Evolutionary conservation across 2,797 vertebrate species (phyloP).

Genomic region (Podarcis siculus): DNA sequence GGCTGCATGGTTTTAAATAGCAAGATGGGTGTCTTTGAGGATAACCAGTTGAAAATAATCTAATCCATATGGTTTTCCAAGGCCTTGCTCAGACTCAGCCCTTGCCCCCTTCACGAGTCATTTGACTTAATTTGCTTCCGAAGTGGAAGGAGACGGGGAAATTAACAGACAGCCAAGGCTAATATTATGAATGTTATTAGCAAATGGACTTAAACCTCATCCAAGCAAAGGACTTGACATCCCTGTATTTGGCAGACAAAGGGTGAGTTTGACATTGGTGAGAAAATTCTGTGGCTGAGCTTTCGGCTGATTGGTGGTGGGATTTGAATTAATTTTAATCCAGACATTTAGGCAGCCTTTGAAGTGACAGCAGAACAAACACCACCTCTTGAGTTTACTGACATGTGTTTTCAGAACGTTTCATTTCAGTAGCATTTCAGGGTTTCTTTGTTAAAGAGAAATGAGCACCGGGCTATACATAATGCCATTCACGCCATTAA

Average conservation of each 20-base stretch:
- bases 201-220: conserved; percentile 40
- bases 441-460: neutral
- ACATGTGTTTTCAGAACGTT: neutral
- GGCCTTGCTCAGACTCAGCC: conserved; percentile 28
- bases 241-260: neutral
- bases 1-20: conserved; percentile 71
- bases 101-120: conserved; percentile 46
- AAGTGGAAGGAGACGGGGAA: conserved; percentile 12
- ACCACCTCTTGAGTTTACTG: neutral
- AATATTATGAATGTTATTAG: conserved; percentile 59
- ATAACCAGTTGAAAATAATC: conserved; percentile 65
- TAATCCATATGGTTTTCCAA: conserved; percentile 53
- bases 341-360: conserved; percentile 1
- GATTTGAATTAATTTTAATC: conserved; percentile 8
- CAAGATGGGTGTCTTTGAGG: conserved; percentile 62
- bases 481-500: neutral
- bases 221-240: conserved; percentile 29
- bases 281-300: neutral
- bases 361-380: neutral
- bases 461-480: neutral
- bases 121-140: conserved; percentile 50
- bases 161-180: conserved; percentile 46
- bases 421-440: neutral
- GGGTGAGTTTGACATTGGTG: neutral
- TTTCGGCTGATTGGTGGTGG: neutral